phyloP scores from a whole-genome alignment of 23 tunicate species.

The Phallusia fumigata region DNA sequence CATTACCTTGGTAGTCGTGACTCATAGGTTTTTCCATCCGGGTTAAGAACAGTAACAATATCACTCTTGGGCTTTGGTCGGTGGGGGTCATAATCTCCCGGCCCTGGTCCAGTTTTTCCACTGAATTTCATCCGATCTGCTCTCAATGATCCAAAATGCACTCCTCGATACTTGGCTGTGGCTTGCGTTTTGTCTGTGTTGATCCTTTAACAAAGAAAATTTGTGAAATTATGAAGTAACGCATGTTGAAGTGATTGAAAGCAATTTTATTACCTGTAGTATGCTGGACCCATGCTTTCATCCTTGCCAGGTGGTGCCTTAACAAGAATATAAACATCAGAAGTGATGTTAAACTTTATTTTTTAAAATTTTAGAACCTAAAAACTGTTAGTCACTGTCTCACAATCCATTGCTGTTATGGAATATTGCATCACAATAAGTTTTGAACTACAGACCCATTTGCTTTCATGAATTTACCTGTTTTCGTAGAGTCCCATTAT shows the following conservation, averaged over 20 bases:
- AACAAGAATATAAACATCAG: conserved; percentile 7
- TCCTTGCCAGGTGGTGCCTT: conserved; percentile 85
- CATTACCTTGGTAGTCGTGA: conserved; percentile 74
- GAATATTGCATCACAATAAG: too few relatives aligned
- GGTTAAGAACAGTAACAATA: conserved; percentile 61
- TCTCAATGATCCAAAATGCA: conserved; percentile 75
- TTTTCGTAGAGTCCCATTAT: conserved; percentile 72
- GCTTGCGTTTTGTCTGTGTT: conserved; percentile 30
- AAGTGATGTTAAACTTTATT: too few relatives aligned
- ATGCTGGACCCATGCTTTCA: conserved; percentile 85
- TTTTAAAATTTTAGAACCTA: not conserved
- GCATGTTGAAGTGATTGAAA: too few relatives aligned
- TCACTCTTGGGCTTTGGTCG: conserved; percentile 47
- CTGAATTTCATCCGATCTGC: conserved; percentile 60
- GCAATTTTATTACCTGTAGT: conserved; percentile 44
- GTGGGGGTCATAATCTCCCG: conserved; percentile 78
- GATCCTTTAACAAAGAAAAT: not conserved
- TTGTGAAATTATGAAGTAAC: not conserved
- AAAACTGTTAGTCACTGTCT: not conserved
- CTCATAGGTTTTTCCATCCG: conserved; percentile 88
- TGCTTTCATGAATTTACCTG: too few relatives aligned
- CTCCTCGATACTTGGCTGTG: conserved; percentile 82
- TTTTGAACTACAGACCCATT: too few relatives aligned
- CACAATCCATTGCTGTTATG: too few relatives aligned
- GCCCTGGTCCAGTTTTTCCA: conserved; percentile 79